Base-by-base conservation (phyloP, 2,888 invertebrate genomes). In the Drosophila vallismaia region DNA sequence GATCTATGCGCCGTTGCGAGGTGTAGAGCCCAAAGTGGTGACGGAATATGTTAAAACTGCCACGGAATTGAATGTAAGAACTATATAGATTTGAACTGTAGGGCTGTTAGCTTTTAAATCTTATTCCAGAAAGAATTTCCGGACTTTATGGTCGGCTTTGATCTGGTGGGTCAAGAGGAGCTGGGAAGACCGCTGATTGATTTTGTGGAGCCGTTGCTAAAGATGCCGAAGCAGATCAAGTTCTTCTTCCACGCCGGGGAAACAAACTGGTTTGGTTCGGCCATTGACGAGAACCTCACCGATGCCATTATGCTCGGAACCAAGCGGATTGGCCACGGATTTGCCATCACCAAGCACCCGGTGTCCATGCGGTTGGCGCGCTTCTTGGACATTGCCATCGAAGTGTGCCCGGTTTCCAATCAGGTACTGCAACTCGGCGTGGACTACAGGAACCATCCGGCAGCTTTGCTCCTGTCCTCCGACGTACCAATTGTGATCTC, bases 221-320 rank as follows among this genome's bases (percentile, higher is more conserved):
- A 90, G 8, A 88, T 93, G n/a, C 92, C 93, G 0, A 89, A 92
- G 0, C 71, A 89, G 36, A 91, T 96, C 0, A 92, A 94, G 49
- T 95, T 94, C 81, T 96, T 94, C 87, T 96, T 96, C 79, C 96
- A 97, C 85, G 95, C 96, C 0, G 97, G 96, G 0, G 96, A 96
- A 91, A 96, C 96, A 0, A 94, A 95, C 86, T 95, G 95, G 95
- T 94, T 92, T 80, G 95, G 94, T 19, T 92, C 92, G 10, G 76
- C 90, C 0, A 93, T 94, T 0, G 96, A 96, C 86, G 93, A 94
- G 54, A 96, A 96, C 89, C 90, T 97, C 4, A 90, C 96, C 9
- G 96, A 97, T 82, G 96, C 97, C 4, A 92, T 96, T 28, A 89
- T 96, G 24, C 89, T 97, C 42, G 95, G 95, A 50, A 93, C 95